These are phyloP conservation scores for Coecobrya sp. DNA, from an alignment of 2,888 invertebrate genomes.

Conservation along the genomic window DNA sequence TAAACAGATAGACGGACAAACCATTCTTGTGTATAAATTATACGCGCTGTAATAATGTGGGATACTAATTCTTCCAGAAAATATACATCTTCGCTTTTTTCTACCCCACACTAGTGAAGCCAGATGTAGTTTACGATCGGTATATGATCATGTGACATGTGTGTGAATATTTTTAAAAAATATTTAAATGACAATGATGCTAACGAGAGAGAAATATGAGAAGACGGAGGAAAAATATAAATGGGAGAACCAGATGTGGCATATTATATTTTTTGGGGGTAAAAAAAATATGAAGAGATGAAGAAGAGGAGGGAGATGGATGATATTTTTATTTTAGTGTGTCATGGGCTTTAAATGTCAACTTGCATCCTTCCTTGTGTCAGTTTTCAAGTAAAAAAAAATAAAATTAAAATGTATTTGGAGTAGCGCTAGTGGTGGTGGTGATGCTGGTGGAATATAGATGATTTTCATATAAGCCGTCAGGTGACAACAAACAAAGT, in stretches of 20 bases:
- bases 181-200: background rate
- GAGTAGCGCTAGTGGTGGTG: no score
- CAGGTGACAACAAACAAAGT: background rate
- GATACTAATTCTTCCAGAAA: background rate
- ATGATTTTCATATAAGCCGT: background rate
- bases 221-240: background rate
- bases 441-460: background rate
- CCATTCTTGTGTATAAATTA: no score
- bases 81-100: background rate
- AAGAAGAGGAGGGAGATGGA: no score
- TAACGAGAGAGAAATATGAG: conserved; percentile 11
- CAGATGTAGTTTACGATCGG: conserved; percentile 13
- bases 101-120: background rate
- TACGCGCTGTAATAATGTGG: background rate
- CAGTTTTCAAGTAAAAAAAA: no score
- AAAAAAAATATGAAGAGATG: background rate
- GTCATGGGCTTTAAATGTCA: no score
- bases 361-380: no score
- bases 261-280: background rate
- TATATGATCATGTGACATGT: background rate
- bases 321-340: no score
- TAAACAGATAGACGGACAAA: no score
- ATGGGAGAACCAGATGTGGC: background rate
- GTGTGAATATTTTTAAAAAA: background rate
- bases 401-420: no score